Percentiles rank a stretch among this genome's conserved stretches.
Evolutionary conservation across 2,797 vertebrate genomes (phyloP).

Genomic region (Chrosomus eos): DNA sequence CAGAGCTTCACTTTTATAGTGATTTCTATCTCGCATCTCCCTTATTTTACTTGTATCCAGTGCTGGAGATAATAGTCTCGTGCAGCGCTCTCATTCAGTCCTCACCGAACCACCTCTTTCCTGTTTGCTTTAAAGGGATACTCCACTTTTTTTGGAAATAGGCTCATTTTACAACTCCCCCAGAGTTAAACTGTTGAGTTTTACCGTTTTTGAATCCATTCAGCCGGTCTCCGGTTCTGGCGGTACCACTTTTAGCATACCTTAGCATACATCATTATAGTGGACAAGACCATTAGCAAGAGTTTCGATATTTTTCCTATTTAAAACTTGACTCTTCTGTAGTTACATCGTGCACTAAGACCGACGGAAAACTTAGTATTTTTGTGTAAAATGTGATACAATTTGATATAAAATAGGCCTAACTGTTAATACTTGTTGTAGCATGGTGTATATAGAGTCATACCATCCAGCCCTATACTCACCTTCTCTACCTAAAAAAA

Average conservation of each 20-base stretch:
- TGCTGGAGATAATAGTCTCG: neutral
- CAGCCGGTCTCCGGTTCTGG: too few species aligned
- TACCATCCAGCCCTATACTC: neutral
- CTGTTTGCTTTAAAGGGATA: neutral
- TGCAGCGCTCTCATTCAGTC: neutral
- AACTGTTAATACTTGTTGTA: neutral
- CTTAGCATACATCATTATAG: too few species aligned
- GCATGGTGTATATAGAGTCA: neutral
- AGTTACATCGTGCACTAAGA: too few species aligned
- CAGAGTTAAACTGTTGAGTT: too few species aligned
- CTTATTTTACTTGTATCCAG: conserved; percentile 53
- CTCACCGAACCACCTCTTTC: neutral
- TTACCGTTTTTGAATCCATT: too few species aligned
- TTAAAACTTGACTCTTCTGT: too few species aligned
- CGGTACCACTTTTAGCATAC: too few species aligned
- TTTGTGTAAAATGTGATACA: neutral
- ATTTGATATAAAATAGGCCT: neutral
- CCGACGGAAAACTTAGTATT: too few species aligned
- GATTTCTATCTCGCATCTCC: conserved; percentile 8
- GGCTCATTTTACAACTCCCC: too few species aligned
- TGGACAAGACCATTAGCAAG: too few species aligned
- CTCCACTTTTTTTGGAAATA: too few species aligned
- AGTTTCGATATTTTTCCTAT: too few species aligned
- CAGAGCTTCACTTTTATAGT: conserved; percentile 40
- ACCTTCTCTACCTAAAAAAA: neutral